Base-by-base conservation (phyloP, 2,797 vertebrate species). In the Eulemur coronatus region DNA sequence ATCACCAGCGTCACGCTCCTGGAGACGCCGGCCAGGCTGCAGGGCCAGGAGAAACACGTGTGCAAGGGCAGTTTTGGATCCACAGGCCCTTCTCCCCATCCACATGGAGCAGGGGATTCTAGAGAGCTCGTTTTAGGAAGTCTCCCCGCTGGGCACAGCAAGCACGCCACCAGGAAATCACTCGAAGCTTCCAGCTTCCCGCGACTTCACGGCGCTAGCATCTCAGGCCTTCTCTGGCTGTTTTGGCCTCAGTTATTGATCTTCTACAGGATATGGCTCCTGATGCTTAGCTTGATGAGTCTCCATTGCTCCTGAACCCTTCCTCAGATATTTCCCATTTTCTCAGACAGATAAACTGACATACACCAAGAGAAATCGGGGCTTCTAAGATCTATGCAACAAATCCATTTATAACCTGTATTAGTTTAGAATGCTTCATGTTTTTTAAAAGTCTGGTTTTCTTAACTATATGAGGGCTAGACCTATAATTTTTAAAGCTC, bases 1-100 rank as follows among this genome's bases (percentile, higher is more conserved):
- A 99, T 99, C 91, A 99, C 99, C 98, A 99, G 95, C 0, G 99
- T 99, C 89, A 99, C 99, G 0, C 99, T 99, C 82, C 99, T 99
- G 84, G 99, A 99, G 96, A 99, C 99, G 4, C 99, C 99, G 5
- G 99, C 99, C 97, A 99, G 98, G 98, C 99, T 99, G 98, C 9
- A 87, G 4, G 72, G 82, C 41, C 97, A 84, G 91, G 75, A 87
- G 30, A 80, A 38, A 2, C 91, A 48, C 15, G n/a, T 0, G 5
- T 50, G 33, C 38, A 89, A 59, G 48, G 63, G 20, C 52, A 26
- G 4, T 43, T 41, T 33, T n/a, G 59, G 22, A 10, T 33, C 12
- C 41, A 4, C 0, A 2, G n/a, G 26, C 43, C 50, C 26, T n/a
- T 3, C 14, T 41, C 17, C 35, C 20, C 43, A 24, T 9, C 33